Evolutionary conservation across 2,113 vertebrate species (phyloP), one percentile per base, ranked within the genome.

Genomic region (Callopanchax toddi): DNA sequence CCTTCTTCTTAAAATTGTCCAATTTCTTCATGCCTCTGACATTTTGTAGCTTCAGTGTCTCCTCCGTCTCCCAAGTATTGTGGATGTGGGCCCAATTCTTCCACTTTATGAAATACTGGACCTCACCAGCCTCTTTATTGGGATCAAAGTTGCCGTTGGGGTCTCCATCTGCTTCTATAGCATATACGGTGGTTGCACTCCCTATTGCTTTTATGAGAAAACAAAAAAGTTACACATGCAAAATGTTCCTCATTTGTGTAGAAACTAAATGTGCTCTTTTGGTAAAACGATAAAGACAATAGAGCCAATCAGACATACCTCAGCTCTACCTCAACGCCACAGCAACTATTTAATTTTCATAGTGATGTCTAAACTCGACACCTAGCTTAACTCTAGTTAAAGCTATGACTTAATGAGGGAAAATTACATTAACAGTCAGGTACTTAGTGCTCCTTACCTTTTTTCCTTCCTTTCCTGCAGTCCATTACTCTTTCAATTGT

Each of bases 21-120:
- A 99, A 85, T 79, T 99, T 99, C 89, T 99, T 99, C 97, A 99
- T 98, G 82, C 97, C 97, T 87, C 93, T 98, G 71, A 98, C 97
- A 49, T 99, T 99, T 86, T 99, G 97, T 44, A 95, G 90, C 62
- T 98, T 97, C 26, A 98, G 92, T 0, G 95, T 96, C 67, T 99
- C 97, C 71, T 99, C 97, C 0, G 95, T 99, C 87, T 99, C 97
- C 97, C 96, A 99, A 1, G 97, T 99, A 34, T 99, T 99, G 76
- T 99, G 97, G 75, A 99, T 98, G 79, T 98, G 96, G 4, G 97
- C 98, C 97, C 97, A 99, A 18, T 96, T 96, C 87, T 99, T 99
- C 97, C 97, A 99, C 85, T 99, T 99, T 71, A 99, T 98, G 81
- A 99, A 89, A 87, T 99, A 99, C 61, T 99, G 97, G 68, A 89